phyloP scores from a whole-genome alignment of 2,888 invertebrate genomes.

The Caenorhabditis sulstoni region DNA sequence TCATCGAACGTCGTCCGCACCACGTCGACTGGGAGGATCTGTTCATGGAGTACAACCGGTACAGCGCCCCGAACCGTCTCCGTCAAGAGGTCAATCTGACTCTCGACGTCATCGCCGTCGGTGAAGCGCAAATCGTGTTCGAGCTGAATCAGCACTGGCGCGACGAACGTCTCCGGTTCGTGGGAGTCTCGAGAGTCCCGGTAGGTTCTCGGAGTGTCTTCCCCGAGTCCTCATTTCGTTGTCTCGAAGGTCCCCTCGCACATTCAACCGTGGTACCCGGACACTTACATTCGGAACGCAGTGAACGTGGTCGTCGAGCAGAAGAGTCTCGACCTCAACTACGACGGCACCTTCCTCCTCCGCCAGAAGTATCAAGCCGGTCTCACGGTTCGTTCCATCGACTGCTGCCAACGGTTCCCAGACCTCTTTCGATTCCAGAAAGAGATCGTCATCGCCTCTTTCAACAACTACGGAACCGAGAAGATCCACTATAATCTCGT shows the following conservation, averaged over 20 bases:
- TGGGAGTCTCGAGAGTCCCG: slow-evolving; percentile 25
- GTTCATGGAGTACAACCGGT: slow-evolving; percentile 58
- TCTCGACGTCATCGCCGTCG: slow-evolving; percentile 31
- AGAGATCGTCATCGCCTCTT: slow-evolving; percentile 31
- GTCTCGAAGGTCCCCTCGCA: slow-evolving; percentile 43
- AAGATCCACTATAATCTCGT: slow-evolving; percentile 28
- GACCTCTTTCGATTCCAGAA: too few relatives aligned
- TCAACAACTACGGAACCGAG: slow-evolving; percentile 51
- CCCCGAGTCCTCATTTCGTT: too few relatives aligned
- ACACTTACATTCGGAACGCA: slow-evolving; percentile 49
- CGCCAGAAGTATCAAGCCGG: slow-evolving; percentile 36
- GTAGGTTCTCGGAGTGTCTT: too few relatives aligned
- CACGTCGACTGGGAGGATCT: slow-evolving; percentile 62
- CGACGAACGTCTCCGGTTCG: slow-evolving; percentile 53
- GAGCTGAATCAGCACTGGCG: slow-evolving; percentile 50
- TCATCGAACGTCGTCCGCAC: slow-evolving; percentile 53
- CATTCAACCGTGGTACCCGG: slow-evolving; percentile 51
- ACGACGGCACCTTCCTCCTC: slow-evolving; percentile 42
- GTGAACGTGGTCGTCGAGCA: slow-evolving; percentile 23
- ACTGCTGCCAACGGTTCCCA: too few relatives aligned
- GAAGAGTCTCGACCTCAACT: slow-evolving; percentile 39
- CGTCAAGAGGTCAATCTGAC: slow-evolving; percentile 43
- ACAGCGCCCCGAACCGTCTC: slow-evolving; percentile 43
- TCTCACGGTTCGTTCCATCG: background rate
- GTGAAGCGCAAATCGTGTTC: slow-evolving; percentile 16